A percentile compares a stretch with the other conserved stretches of the same genome.
phyloP scores from a whole-genome alignment of 2,113 vertebrate genomes.

The Dendropsophus ebraccatus region DNA sequence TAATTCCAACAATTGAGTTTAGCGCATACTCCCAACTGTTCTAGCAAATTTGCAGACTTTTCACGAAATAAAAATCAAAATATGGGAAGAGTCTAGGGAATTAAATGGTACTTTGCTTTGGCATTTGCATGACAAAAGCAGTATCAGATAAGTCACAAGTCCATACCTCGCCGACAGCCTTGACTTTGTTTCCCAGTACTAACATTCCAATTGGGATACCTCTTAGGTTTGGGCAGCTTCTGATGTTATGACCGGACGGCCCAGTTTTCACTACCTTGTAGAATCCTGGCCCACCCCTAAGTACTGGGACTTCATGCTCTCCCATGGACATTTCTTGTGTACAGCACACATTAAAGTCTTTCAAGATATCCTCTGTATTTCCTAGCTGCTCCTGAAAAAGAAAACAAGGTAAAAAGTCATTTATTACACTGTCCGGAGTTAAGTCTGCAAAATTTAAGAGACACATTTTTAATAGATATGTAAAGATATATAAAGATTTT shows the following conservation, averaged over 20 bases:
- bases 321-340: conserved; percentile 88
- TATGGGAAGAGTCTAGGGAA: conserved; percentile 65
- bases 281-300: conserved; percentile 94
- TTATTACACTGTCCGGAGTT: conserved; percentile 59
- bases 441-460: not conserved
- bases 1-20: not conserved
- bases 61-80: not conserved
- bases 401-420: conserved; percentile 62
- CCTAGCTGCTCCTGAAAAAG: conserved; percentile 91
- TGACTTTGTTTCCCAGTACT: conserved; percentile 99
- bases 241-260: conserved; percentile 99
- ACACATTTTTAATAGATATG: not conserved
- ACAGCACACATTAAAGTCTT: conserved; percentile 92
- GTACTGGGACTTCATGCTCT: conserved; percentile 86
- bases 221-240: conserved; percentile 99
- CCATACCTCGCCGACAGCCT: conserved; percentile 99
- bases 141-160: conserved; percentile 83
- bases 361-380: conserved; percentile 91
- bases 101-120: conserved; percentile 67
- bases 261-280: conserved; percentile 99
- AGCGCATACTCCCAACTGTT: not conserved
- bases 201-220: conserved; percentile 99
- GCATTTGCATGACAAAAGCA: conserved; percentile 72
- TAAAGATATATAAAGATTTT: no score
- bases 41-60: conserved; percentile 4